A percentile compares a stretch with the other conserved stretches of the same genome.
Conservation (phyloP, 2,888 invertebrate genomes). For the Zonitis immaculata region DNA sequence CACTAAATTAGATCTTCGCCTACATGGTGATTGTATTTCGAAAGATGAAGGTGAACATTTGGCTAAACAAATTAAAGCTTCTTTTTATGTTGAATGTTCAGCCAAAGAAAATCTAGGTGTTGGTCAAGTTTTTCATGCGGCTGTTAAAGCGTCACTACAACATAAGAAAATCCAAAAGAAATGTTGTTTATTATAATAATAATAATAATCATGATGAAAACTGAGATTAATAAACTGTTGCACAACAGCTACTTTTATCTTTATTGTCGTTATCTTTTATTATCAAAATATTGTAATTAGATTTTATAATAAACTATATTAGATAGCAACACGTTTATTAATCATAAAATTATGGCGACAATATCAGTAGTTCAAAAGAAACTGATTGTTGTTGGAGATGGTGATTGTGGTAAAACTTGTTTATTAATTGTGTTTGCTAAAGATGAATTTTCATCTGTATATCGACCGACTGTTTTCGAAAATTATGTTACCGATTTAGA, state of each 20-base stretch:
- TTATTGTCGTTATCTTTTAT: neutral
- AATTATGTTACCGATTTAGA: conserved; percentile 99
- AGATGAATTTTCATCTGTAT: conserved; percentile 99
- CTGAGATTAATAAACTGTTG: too few species aligned
- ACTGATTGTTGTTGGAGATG: conserved; percentile 97
- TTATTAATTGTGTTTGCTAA: conserved; percentile 98
- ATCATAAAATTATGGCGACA: neutral
- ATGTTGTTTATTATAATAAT: neutral
- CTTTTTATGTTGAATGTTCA: conserved; percentile 97
- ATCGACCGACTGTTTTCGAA: conserved; percentile 99
- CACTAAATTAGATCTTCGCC: conserved; percentile 95
- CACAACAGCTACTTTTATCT: conserved; percentile 1
- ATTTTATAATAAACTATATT: neutral
- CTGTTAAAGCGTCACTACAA: conserved; percentile 95
- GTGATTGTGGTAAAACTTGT: conserved; percentile 99
- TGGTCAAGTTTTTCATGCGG: conserved; percentile 98
- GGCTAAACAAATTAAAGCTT: conserved; percentile 98
- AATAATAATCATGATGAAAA: too few species aligned
- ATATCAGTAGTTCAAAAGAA: conserved; percentile 80
- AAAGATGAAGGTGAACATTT: conserved; percentile 93
- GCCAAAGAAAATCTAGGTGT: conserved; percentile 99
- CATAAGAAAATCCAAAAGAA: conserved; percentile 88
- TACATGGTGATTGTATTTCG: conserved; percentile 68
- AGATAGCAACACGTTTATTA: neutral
- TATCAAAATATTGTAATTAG: neutral